These are phyloP conservation scores for Bimastos eiseni DNA, from an alignment of 2,888 invertebrate species.

Conservation along the genomic window DNA sequence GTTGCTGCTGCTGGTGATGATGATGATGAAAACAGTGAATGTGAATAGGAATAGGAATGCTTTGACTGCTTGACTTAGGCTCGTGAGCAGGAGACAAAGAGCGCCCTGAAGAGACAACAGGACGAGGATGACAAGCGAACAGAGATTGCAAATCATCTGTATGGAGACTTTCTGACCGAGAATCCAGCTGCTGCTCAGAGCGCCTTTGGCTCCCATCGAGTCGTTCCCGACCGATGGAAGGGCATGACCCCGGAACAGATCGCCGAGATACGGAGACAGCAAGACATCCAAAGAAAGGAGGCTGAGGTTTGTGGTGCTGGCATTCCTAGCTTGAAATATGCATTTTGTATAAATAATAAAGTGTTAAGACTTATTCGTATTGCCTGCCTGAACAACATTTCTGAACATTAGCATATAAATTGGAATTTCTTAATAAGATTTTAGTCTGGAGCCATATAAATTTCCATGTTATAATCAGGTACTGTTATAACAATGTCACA, in stretches of 20 bases:
- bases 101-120: constrained; percentile 64
- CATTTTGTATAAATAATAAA: no score
- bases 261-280: constrained; percentile 73
- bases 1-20: not conserved
- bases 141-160: constrained; percentile 63
- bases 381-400: no score
- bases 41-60: not conserved
- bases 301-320: constrained; percentile 69
- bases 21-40: not conserved
- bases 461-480: not conserved
- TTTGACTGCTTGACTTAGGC: constrained; percentile 50
- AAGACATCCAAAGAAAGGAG: constrained; percentile 71
- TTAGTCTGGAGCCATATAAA: not conserved
- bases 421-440: not conserved
- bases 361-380: no score
- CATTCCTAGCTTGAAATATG: not conserved
- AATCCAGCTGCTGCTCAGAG: constrained; percentile 79
- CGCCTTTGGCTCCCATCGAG: constrained; percentile 73
- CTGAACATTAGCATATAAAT: not conserved
- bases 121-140: constrained; percentile 77
- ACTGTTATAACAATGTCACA: not conserved
- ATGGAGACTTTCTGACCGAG: constrained; percentile 75
- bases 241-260: constrained; percentile 81
- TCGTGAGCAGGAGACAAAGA: constrained; percentile 63
- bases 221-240: constrained; percentile 67